Evolutionary conservation across 2,113 vertebrate genomes (phyloP).

Genomic region (Ursus arctos): DNA sequence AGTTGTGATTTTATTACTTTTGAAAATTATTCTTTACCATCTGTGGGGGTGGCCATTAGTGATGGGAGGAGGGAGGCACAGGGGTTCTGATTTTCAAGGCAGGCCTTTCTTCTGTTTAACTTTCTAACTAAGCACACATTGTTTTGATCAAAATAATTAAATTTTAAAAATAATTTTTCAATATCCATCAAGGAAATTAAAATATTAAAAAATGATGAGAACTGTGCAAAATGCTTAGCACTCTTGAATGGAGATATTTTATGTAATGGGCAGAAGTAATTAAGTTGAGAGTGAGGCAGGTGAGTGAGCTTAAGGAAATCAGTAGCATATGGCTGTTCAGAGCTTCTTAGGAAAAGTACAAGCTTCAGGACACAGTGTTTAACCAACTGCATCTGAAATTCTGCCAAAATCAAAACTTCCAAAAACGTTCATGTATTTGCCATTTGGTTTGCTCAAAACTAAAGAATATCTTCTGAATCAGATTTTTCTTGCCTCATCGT

Average conservation of each 20-base stretch:
- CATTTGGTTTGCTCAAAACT: not conserved
- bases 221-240: not conserved
- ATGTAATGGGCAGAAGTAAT: not conserved
- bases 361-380: not conserved
- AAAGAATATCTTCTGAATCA: not conserved
- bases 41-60: not conserved
- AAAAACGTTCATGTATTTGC: not conserved
- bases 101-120: not conserved
- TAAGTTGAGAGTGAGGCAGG: not conserved
- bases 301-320: not conserved
- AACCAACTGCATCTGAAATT: not conserved
- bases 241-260: not conserved
- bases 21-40: not conserved
- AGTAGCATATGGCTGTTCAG: not conserved
- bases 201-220: not conserved
- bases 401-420: not conserved
- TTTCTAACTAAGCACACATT: not conserved
- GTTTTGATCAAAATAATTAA: slow-evolving; percentile 11
- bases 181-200: not conserved
- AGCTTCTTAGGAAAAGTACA: not conserved
- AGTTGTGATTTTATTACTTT: not conserved
- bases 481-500: not conserved
- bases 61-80: not conserved
- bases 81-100: not conserved
- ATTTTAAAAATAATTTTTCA: not conserved